phyloP scores from a whole-genome alignment of 2,113 vertebrate genomes.

The Anser brachyrhynchus region DNA sequence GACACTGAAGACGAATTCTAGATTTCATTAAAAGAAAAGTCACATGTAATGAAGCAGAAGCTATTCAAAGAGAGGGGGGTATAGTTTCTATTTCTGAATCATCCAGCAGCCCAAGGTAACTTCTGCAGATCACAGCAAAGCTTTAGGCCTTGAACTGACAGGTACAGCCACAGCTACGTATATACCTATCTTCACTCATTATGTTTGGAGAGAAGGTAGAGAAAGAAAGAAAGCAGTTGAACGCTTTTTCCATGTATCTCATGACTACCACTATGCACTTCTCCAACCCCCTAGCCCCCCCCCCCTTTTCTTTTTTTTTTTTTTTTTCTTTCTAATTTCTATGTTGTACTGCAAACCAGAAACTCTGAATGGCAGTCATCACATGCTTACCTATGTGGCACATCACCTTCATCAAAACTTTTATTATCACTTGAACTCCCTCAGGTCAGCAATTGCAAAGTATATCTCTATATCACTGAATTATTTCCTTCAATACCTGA shows the following conservation, averaged over 20 bases:
- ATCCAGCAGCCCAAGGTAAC: slow-evolving; percentile 11
- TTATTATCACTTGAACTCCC: not conserved
- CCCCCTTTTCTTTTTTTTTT: not conserved
- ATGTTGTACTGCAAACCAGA: not conserved
- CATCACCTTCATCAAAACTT: not conserved
- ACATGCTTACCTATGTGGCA: not conserved
- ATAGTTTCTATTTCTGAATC: not conserved
- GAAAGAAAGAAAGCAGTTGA: not conserved
- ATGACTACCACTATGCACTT: not conserved
- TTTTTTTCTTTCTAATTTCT: not conserved
- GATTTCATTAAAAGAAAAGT: not conserved
- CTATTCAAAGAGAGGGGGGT: not conserved
- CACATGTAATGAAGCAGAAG: not conserved
- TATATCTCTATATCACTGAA: not conserved
- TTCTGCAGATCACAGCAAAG: not conserved
- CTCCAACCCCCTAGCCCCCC: not conserved
- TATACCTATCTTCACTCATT: not conserved
- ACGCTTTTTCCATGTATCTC: not conserved
- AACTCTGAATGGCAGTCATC: not conserved
- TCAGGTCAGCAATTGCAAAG: not conserved
- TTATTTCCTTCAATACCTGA: not conserved
- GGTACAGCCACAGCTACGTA: not conserved
- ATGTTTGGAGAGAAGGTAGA: not conserved
- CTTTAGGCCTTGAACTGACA: not conserved
- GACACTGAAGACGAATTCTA: not conserved